These are phyloP conservation scores for Pherbina coryleti DNA, from an alignment of 2,888 invertebrate genomes.

Conservation along the genomic window DNA sequence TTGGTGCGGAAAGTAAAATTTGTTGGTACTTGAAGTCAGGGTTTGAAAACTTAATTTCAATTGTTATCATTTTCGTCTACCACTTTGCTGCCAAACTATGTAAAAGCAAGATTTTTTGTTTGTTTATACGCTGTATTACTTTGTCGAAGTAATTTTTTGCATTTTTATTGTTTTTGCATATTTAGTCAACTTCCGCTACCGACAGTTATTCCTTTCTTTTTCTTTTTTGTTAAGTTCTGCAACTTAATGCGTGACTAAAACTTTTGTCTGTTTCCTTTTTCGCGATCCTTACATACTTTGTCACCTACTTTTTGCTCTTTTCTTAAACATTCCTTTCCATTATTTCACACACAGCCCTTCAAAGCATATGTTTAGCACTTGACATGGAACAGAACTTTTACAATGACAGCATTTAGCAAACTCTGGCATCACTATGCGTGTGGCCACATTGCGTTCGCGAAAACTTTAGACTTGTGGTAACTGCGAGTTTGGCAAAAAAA, in stretches of 20 bases:
- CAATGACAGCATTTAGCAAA: slow-evolving; percentile 7
- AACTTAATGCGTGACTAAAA: too few species aligned
- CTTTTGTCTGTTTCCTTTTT: too few species aligned
- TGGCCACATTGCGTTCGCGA: slow-evolving; percentile 3
- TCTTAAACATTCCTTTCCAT: not conserved
- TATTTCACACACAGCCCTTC: not conserved
- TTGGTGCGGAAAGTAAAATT: too few species aligned
- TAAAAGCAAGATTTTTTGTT: not conserved
- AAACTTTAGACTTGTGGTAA: not conserved
- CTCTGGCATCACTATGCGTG: not conserved
- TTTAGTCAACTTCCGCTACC: too few species aligned
- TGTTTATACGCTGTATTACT: not conserved
- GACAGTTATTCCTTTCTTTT: not conserved
- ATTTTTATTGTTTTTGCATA: not conserved
- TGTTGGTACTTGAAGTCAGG: too few species aligned
- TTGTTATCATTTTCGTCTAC: not conserved
- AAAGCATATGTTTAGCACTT: slow-evolving; percentile 5
- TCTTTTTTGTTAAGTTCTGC: not conserved
- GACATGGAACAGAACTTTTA: not conserved
- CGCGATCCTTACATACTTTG: too few species aligned
- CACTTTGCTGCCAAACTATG: not conserved
- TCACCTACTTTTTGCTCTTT: not conserved
- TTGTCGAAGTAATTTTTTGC: not conserved
- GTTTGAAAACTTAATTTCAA: not conserved
- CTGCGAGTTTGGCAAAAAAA: not conserved